Conservation (phyloP, 2,888 invertebrate genomes). For the Dryomyza anilis region DNA sequence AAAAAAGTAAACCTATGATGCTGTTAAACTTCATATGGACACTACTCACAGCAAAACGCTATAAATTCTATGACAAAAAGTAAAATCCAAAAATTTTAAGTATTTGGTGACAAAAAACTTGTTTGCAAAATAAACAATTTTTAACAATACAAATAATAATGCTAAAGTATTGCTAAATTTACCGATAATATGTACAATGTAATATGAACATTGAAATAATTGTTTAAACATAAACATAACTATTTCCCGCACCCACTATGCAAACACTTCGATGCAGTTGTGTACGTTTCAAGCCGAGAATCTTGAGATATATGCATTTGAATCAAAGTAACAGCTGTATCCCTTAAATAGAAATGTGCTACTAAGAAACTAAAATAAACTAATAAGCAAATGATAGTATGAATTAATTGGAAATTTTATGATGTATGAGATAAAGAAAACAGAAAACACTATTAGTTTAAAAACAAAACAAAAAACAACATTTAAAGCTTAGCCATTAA, state of each 20-base stretch:
- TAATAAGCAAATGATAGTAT: constrained; percentile 9
- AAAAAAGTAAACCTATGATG: too few species aligned
- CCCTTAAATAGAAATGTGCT: background rate
- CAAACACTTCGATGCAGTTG: background rate
- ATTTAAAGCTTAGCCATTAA: constrained; percentile 35
- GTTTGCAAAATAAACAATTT: too few species aligned
- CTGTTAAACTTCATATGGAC: too few species aligned
- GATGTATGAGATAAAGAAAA: constrained; percentile 7
- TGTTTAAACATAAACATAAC: background rate
- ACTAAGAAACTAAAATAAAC: background rate
- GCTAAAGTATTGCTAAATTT: too few species aligned
- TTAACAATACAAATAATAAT: too few species aligned
- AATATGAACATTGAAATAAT: too few species aligned
- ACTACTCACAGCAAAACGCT: too few species aligned
- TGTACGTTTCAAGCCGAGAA: constrained; percentile 2
- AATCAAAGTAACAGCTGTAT: background rate
- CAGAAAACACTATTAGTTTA: constrained; percentile 18
- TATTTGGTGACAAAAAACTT: too few species aligned
- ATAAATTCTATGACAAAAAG: too few species aligned
- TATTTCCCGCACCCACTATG: background rate
- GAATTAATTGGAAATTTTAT: background rate
- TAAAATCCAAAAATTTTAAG: too few species aligned
- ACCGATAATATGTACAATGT: too few species aligned
- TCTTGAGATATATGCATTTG: constrained; percentile 1
- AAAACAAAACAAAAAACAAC: constrained; percentile 23